Base-by-base conservation (phyloP, 2,113 vertebrate genomes). In the Azemiops feae region DNA sequence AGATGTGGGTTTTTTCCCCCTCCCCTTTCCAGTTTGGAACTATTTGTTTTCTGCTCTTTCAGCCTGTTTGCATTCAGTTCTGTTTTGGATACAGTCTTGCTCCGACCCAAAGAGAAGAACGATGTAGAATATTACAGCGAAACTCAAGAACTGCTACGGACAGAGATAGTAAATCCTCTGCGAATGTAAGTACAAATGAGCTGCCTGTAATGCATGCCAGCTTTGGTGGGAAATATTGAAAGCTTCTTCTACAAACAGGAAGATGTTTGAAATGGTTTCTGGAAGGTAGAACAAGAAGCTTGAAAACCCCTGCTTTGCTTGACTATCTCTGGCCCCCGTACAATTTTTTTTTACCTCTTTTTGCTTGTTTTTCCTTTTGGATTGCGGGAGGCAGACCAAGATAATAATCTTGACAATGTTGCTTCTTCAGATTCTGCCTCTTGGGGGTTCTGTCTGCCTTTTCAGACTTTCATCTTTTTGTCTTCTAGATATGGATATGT, bases 31-130 rank as follows among this genome's bases (percentile, higher is more conserved):
- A 14, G 12, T 34, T 25, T 64, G 22, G 90, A 58, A 53, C 25
- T 30, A 20, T 9, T 30, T 85, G 43, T 81, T 95, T 90, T 89
- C 18, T 81, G 16, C 3, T 94, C 94, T 97, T 96, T 74, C 97
- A 99, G 99, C 97, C 97, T 99, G n/a, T 99, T 99, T 97, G 98
- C 99, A 90, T 99, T 99, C 96, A 99, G 99, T 95, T 99, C 99
- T 50, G 99, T 99, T 88, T 97, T 99, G 97, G 99, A 99, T 97
- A 99, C 99, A 2, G 99, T 99, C 92, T 97, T 99, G 94, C 98
- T 99, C 93, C 98, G 99, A 97, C 99, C 99, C 53, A 99, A 99
- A 96, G 99, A 99, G 96, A 99, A 99, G 96, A 99, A 98, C 2
- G 99, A 99, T 4, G 99, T 99, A 30, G 99, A 99, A 95, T 99